Evolutionary conservation across 2,888 invertebrate genomes (phyloP).

Genomic region (Hydropsyche betteni): DNA sequence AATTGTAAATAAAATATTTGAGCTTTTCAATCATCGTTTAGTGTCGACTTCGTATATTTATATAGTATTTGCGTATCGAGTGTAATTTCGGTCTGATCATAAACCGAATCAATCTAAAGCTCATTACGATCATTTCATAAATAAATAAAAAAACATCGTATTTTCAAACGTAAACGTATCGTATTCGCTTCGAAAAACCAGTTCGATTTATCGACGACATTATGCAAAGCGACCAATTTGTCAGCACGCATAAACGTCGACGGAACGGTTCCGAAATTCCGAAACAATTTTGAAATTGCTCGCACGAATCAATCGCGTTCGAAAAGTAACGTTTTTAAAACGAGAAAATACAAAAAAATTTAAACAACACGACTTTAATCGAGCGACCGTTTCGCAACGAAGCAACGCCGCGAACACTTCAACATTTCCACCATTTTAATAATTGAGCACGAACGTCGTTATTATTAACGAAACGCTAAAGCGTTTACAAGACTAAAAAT

Average conservation of each 20-base stretch:
- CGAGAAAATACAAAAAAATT: neutral
- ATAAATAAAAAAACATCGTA: too few species aligned
- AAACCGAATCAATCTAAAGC: too few species aligned
- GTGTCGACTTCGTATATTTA: too few species aligned
- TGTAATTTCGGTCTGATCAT: too few species aligned
- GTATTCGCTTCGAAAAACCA: neutral
- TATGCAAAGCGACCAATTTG: slow-evolving; percentile 32
- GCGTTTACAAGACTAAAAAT: neutral
- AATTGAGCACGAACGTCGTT: slow-evolving; percentile 16
- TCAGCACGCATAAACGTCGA: slow-evolving; percentile 5
- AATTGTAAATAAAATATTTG: too few species aligned
- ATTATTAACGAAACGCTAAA: neutral
- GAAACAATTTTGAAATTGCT: neutral
- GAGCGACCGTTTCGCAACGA: slow-evolving; percentile 31
- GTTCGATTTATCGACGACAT: slow-evolving; percentile 24
- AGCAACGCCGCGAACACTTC: neutral
- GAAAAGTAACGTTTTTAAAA: neutral
- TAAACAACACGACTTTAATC: slow-evolving; percentile 13
- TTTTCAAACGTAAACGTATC: too few species aligned
- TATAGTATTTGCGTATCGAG: too few species aligned
- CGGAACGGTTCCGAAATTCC: neutral
- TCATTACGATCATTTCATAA: too few species aligned
- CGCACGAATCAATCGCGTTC: neutral
- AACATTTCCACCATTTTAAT: neutral
- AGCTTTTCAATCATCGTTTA: too few species aligned